Percentiles rank a stretch among this genome's conserved stretches.
Conservation (phyloP, 1,140 invertebrate genomes). For the Drosophila nasuta region DNA sequence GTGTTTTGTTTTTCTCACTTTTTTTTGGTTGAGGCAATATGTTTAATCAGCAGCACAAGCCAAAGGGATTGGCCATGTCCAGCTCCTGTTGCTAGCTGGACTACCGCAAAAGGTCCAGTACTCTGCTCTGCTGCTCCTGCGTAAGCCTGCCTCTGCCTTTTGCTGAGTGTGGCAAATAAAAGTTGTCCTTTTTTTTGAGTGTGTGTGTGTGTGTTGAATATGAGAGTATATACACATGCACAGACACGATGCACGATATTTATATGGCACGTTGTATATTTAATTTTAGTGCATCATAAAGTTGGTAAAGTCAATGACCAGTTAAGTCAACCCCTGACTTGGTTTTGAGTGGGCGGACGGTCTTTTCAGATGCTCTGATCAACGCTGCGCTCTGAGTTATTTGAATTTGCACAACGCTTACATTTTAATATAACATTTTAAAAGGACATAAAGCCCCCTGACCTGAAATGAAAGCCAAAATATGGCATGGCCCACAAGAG, state of each 20-base stretch:
- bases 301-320: constrained; percentile 79
- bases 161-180: constrained; percentile 51
- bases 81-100: constrained; percentile 1
- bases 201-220: background rate
- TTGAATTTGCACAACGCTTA: constrained; percentile 50
- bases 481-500: constrained; percentile 21
- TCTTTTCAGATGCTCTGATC: constrained; percentile 12
- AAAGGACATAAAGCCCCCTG: constrained; percentile 54
- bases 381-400: constrained; percentile 42
- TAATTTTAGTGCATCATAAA: constrained; percentile 77
- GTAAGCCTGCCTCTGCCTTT: constrained; percentile 5
- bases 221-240: constrained; percentile 33
- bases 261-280: constrained; percentile 64
- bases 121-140: background rate
- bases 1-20: constrained; percentile 12
- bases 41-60: constrained; percentile 79
- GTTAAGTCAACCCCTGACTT: constrained; percentile 69
- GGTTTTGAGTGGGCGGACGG: background rate
- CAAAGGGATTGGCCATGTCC: constrained; percentile 44
- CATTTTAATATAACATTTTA: constrained; percentile 73
- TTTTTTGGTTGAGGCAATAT: constrained; percentile 48
- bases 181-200: constrained; percentile 62
- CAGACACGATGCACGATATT: constrained; percentile 36
- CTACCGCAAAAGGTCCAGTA: constrained; percentile 1
- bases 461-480: constrained; percentile 42